Evolutionary conservation across 2,113 vertebrate genomes (phyloP).

Genomic region (Pachypanchax playfairii): DNA sequence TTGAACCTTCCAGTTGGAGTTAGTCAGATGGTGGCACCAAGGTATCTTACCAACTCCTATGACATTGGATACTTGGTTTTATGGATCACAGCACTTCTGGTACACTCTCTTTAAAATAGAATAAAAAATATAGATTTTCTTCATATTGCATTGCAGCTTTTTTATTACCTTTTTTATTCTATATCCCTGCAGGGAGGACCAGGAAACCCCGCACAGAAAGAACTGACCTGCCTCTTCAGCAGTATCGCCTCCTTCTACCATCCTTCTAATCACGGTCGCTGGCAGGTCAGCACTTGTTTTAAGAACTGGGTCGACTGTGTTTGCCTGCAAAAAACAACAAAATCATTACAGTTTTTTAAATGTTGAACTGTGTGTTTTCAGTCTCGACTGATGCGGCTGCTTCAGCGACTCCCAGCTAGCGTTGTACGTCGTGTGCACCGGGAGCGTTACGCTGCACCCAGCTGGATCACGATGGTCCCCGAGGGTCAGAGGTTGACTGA

Average conservation of each 20-base stretch:
- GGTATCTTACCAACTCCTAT: conserved; percentile 89
- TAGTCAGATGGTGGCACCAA: conserved; percentile 88
- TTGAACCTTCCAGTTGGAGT: conserved; percentile 94
- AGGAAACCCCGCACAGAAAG: conserved; percentile 92
- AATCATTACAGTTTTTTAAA: conserved; percentile 38
- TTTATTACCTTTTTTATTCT: not conserved
- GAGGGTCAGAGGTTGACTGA: conserved; percentile 89
- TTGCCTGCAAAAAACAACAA: conserved; percentile 31
- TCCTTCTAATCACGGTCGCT: conserved; percentile 96
- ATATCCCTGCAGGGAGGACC: conserved; percentile 86
- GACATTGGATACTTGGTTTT: conserved; percentile 91
- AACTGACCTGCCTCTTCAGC: conserved; percentile 92
- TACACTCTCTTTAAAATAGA: conserved; percentile 42
- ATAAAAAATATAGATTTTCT: not conserved
- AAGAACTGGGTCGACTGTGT: conserved; percentile 26
- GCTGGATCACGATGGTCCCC: conserved; percentile 92
- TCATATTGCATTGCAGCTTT: not conserved
- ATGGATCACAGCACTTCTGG: conserved; percentile 95
- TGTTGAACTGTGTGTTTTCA: conserved; percentile 19
- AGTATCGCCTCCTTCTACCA: conserved; percentile 97
- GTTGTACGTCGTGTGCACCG: conserved; percentile 93
- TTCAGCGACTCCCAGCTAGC: conserved; percentile 91
- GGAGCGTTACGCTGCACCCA: conserved; percentile 88
- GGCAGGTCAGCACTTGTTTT: conserved; percentile 91
- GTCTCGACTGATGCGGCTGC: conserved; percentile 89